Base-by-base conservation (phyloP, 2,113 vertebrate genomes). In the Ranitomeya imitator region DNA sequence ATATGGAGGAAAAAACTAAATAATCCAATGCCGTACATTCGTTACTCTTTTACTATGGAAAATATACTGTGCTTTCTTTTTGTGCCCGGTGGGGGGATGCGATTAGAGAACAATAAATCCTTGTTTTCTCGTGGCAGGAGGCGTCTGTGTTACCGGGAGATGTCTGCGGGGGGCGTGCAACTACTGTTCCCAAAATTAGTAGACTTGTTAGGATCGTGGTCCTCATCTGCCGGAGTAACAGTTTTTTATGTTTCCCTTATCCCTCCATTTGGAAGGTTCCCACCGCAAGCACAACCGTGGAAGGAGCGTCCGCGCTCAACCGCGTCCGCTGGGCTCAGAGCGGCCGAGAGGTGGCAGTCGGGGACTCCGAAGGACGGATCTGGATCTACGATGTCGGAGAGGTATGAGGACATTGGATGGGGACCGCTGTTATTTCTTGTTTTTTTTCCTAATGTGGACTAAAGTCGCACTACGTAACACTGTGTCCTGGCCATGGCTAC, bases 321-420 rank as follows among this genome's bases (percentile, higher is more conserved):
- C 95, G 97, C 8, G 98, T 99, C 12, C 96, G 96, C 83, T 99
- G 98, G 98, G 97, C 97, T 0, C 96, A 98, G 13, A 96, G 95
- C 77, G 98, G 98, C 80, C 97, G 97, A 92, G 98, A 99, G 90
- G 97, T 99, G 13, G 98, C 98, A 0, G 98, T 99, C 52, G 98
- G 98, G 1, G 98, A 99, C 91, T 99, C 98, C 0, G 98, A 99
- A 91, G 98, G 98, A 14, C 95, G 97, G 11, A 95, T 99, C 83
- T 99, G 98, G 98, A 95, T 99, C 94, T 99, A 99, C 54, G 98
- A 99, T 7, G 96, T 97, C 19, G 98, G 98, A 95, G 98, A 99
- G 98, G 98, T 99, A 96, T 26, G 51, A 57, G 7, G 54, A 11
- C 7, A 23, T 8, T 57, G 52, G 26, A 45, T 45, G 1, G 37